Percentiles rank a stretch among this genome's conserved stretches.
Conservation (phyloP, 2,888 invertebrate genomes). For the Plebejus argus region DNA sequence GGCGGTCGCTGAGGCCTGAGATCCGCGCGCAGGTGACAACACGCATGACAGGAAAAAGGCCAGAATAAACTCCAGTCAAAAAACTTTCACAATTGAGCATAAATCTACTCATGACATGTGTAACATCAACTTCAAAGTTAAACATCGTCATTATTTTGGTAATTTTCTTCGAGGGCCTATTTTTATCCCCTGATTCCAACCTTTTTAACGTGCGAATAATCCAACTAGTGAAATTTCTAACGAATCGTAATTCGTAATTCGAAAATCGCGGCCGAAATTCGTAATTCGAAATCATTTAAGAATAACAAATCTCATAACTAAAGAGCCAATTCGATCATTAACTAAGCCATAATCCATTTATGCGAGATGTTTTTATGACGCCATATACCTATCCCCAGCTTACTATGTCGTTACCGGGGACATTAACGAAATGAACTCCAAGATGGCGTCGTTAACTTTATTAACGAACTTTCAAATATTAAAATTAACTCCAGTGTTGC, state of each 20-base stretch:
- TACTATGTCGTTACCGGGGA: constrained; percentile 37
- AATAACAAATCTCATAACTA: constrained; percentile 21
- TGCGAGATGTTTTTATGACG: constrained; percentile 49
- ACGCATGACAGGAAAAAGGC: too few species aligned
- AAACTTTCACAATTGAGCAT: too few species aligned
- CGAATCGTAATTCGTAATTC: background rate
- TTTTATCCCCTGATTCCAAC: too few species aligned
- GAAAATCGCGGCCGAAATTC: background rate
- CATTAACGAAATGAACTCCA: constrained; percentile 40
- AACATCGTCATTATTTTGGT: too few species aligned
- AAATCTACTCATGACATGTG: too few species aligned
- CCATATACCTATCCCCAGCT: constrained; percentile 39
- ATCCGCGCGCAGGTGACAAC: too few species aligned
- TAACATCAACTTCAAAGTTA: too few species aligned
- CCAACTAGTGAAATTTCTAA: background rate
- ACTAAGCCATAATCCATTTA: constrained; percentile 41
- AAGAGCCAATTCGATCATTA: background rate
- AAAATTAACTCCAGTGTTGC: constrained; percentile 20
- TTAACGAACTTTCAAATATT: constrained; percentile 32
- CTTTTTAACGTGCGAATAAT: background rate
- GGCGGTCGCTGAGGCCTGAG: too few species aligned
- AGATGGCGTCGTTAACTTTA: constrained; percentile 29
- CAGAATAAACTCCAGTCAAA: too few species aligned
- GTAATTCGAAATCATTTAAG: background rate
- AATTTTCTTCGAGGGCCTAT: too few species aligned